These are phyloP conservation scores for Nasonovia ribisnigri DNA, from an alignment of 2,888 invertebrate genomes.

Conservation along the genomic window DNA sequence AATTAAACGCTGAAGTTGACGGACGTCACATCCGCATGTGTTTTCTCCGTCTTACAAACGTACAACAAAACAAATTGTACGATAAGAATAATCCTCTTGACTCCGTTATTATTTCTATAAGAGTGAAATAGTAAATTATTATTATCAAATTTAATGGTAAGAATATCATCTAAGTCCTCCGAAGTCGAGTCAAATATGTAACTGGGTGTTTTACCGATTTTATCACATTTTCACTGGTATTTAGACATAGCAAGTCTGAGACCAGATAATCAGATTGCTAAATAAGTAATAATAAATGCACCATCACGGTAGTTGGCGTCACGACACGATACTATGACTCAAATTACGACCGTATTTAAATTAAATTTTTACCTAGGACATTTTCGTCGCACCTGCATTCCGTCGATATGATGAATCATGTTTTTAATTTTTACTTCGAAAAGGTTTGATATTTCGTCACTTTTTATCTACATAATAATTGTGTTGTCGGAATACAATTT, in stretches of 20 bases:
- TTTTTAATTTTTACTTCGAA: background rate
- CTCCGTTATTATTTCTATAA: background rate
- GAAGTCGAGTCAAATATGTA: background rate
- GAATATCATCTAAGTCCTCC: background rate
- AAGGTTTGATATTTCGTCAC: background rate
- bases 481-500: background rate
- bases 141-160: background rate
- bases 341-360: background rate
- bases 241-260: background rate
- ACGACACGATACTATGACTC: background rate
- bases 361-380: background rate
- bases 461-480: background rate
- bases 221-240: background rate
- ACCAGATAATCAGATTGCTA: background rate
- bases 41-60: background rate
- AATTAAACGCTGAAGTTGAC: background rate
- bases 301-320: background rate
- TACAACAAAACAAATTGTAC: background rate
- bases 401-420: background rate
- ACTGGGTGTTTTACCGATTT: background rate
- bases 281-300: background rate
- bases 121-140: background rate
- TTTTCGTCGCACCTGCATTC: conserved; percentile 12
- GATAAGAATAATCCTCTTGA: background rate
- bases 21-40: background rate